These are phyloP conservation scores for Gambusia affinis DNA, from an alignment of 2,113 vertebrate genomes.

Conservation along the genomic window DNA sequence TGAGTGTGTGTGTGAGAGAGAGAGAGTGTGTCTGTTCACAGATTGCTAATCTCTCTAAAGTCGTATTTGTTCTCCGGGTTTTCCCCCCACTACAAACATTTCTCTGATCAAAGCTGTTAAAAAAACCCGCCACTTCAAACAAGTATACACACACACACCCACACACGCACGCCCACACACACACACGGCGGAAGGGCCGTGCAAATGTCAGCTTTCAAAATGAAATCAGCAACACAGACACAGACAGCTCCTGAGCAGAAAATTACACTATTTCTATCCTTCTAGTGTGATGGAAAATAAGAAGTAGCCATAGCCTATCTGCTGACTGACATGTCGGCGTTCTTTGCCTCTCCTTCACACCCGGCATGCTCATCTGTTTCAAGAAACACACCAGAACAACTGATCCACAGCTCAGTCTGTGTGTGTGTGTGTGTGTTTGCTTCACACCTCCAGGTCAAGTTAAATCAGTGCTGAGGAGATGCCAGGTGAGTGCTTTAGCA, in stretches of 20 bases:
- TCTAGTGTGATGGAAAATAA: constrained; percentile 44
- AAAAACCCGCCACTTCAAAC: constrained; percentile 82
- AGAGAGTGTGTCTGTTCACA: constrained; percentile 29
- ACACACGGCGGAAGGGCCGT: constrained; percentile 4
- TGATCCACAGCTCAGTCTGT: constrained; percentile 15
- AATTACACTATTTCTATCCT: constrained; percentile 42
- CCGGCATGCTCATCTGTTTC: constrained; percentile 12
- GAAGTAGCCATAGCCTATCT: constrained; percentile 21
- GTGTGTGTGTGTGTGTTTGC: constrained; percentile 1
- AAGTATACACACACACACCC: constrained; percentile 26
- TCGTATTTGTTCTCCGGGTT: constrained; percentile 84
- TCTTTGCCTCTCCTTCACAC: constrained; percentile 44
- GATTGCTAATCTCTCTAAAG: constrained; percentile 82
- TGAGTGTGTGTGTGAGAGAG: constrained; percentile 11
- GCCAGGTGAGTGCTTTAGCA: constrained; percentile 68
- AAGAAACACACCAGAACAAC: constrained; percentile 30
- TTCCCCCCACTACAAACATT: constrained; percentile 84
- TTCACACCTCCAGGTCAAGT: constrained; percentile 32
- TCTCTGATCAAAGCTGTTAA: constrained; percentile 82
- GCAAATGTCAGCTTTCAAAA: constrained; percentile 62
- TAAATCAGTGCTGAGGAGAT: constrained; percentile 66
- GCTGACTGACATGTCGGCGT: constrained; percentile 24
- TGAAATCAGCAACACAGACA: constrained; percentile 46
- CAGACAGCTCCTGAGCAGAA: constrained; percentile 47
- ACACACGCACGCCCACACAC: constrained; percentile 8